Evolutionary conservation across 2,113 vertebrate species (phyloP), one percentile per base, ranked within the genome.

Genomic region (Ammodytes dubius): DNA sequence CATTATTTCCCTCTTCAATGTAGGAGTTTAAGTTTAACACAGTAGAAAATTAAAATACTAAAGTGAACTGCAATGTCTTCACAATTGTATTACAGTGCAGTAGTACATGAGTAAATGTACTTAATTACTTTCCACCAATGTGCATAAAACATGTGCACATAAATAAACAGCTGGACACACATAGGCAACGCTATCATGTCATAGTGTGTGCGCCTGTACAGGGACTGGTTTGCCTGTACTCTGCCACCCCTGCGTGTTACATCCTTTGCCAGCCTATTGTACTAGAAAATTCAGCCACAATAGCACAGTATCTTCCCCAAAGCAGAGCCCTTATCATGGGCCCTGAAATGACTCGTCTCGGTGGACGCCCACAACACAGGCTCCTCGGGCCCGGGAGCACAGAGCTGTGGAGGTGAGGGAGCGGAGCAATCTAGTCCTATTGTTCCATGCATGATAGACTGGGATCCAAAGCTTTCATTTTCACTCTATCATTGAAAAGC

Each of bases 301-400:
- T 86, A 77, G 91, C 88, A 65, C 83, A 88, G 84, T 81, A 78
- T 68, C 9, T 4, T 91, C 88, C 92, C 91, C 83, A 86, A 70
- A 91, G 89, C 88, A 72, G 82, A 74, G 83, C 81, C 78, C 86
- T 92, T 95, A 94, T 95, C 93, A 89, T 79, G 85, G 27, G 93
- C 70, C 91, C 86, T 79, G 91, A 94, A 95, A 95, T 90, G 87
- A 92, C 93, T 94, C 39, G 89, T 90, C 91, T 93, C 91, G 84
- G 88, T 81, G 92, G 92, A 95, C 71, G 85, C 89, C 82, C 64
- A 86, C 89, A 91, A 85, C 74, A 86, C 78, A 79, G 89, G 88
- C 87, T 84, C 89, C 89, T 90, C 87, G 61, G 88, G 89, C 65
- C 91, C 12, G 66, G 50, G 71, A 39, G 69, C 77, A 87, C 86